phyloP scores from a whole-genome alignment of 2,797 vertebrate genomes.

The Sebastes oblongus region DNA sequence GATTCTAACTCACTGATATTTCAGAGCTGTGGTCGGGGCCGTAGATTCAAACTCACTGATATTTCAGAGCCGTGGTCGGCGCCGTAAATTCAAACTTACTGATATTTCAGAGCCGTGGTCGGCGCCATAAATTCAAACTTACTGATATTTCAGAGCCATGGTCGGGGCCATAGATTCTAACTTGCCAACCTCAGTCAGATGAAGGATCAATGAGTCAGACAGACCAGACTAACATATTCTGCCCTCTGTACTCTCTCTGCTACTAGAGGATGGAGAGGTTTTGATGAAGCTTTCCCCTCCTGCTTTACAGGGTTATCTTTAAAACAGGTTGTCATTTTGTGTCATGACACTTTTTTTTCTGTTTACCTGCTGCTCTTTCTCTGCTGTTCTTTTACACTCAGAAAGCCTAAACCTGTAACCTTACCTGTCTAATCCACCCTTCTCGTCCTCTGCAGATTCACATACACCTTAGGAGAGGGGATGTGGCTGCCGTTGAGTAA shows the following conservation, averaged over 20 bases:
- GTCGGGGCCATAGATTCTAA: background rate
- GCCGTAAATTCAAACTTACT: too few relatives aligned
- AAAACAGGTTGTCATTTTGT: background rate
- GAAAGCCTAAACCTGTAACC: background rate
- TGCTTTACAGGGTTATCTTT: background rate
- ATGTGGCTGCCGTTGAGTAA: conserved; percentile 99
- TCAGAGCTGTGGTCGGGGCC: too few relatives aligned
- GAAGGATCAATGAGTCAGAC: too few relatives aligned
- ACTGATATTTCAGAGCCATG: too few relatives aligned
- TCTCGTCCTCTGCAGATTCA: conserved; percentile 84
- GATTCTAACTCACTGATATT: too few relatives aligned
- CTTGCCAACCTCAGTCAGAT: too few relatives aligned
- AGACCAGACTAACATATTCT: too few relatives aligned
- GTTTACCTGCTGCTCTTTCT: background rate
- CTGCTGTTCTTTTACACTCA: background rate
- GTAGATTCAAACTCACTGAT: too few relatives aligned
- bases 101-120: too few relatives aligned
- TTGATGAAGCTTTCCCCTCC: background rate
- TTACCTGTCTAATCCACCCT: background rate
- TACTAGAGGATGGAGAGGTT: too few relatives aligned
- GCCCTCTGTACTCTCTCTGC: too few relatives aligned
- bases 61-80: too few relatives aligned
- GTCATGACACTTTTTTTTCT: background rate
- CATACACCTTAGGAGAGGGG: conserved; percentile 96
- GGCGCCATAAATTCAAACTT: rapidly evolving